Evolutionary conservation across 2,888 invertebrate species (phyloP).

Genomic region (Metallyticus violacea): DNA sequence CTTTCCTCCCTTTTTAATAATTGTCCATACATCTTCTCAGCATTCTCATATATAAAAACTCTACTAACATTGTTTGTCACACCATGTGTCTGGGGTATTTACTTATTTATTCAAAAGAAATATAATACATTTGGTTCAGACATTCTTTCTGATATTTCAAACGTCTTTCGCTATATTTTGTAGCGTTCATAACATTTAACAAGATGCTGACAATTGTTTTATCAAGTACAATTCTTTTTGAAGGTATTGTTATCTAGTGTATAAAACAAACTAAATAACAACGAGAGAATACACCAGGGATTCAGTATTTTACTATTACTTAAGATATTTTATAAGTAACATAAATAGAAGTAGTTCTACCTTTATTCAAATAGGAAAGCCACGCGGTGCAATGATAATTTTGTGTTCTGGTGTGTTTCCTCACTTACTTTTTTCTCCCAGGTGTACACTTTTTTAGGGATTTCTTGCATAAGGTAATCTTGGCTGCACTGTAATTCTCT

Average conservation of each 20-base stretch:
- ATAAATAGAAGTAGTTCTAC: too few relatives aligned
- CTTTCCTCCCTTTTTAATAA: background rate
- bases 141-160: background rate
- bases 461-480: too few relatives aligned
- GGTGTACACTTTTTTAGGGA: too few relatives aligned
- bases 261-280: background rate
- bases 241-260: too few relatives aligned
- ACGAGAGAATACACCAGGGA: background rate
- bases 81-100: background rate
- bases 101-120: background rate
- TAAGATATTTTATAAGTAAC: too few relatives aligned
- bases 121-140: background rate
- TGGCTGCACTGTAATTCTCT: too few relatives aligned
- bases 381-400: too few relatives aligned
- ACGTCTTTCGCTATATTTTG: background rate
- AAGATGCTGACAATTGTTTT: background rate
- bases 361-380: too few relatives aligned
- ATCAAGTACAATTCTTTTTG: too few relatives aligned
- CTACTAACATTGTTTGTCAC: background rate
- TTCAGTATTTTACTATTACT: too few relatives aligned
- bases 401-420: too few relatives aligned
- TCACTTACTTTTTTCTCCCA: too few relatives aligned
- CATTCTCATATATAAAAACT: background rate
- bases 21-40: background rate
- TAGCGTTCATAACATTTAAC: background rate